Evolutionary conservation across 2,113 vertebrate genomes (phyloP).

Genomic region (Lipophrys pholis): DNA sequence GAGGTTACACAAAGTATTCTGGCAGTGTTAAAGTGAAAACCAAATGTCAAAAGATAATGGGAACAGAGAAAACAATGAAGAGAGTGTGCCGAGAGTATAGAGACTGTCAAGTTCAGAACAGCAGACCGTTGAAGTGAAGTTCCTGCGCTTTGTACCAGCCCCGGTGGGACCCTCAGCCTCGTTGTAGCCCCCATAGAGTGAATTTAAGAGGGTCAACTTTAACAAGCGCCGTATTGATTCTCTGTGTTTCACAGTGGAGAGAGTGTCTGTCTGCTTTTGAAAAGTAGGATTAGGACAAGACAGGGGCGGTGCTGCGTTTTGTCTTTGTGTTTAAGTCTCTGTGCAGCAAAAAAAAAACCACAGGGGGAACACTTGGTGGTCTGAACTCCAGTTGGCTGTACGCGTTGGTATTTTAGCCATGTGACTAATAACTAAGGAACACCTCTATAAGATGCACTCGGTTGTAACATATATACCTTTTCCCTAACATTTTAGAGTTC

Average conservation of each 20-base stretch:
- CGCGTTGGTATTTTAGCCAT: constrained; percentile 28
- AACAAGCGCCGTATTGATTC: constrained; percentile 76
- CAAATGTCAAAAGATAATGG: neutral
- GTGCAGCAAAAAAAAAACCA: too few species aligned
- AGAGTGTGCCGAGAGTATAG: constrained; percentile 19
- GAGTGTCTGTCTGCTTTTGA: constrained; percentile 60
- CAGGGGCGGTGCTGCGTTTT: constrained; percentile 60
- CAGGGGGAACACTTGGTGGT: constrained; percentile 60
- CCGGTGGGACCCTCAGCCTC: constrained; percentile 50
- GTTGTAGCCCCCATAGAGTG: constrained; percentile 43
- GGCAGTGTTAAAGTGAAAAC: neutral
- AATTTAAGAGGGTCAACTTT: constrained; percentile 73
- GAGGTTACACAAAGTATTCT: constrained; percentile 13
- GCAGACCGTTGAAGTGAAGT: constrained; percentile 44
- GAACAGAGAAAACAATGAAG: constrained; percentile 11
- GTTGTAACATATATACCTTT: neutral
- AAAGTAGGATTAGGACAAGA: constrained; percentile 54
- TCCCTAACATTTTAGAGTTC: too few species aligned
- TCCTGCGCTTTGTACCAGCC: constrained; percentile 59
- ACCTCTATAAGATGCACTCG: neutral
- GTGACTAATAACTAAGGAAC: constrained; percentile 4
- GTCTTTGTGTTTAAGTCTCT: constrained; percentile 52
- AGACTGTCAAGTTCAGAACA: constrained; percentile 43
- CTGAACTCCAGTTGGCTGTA: constrained; percentile 26
- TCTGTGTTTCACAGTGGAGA: constrained; percentile 61